Conservation (phyloP, 2,797 vertebrate species). For the Hoplostethus atlanticus region DNA sequence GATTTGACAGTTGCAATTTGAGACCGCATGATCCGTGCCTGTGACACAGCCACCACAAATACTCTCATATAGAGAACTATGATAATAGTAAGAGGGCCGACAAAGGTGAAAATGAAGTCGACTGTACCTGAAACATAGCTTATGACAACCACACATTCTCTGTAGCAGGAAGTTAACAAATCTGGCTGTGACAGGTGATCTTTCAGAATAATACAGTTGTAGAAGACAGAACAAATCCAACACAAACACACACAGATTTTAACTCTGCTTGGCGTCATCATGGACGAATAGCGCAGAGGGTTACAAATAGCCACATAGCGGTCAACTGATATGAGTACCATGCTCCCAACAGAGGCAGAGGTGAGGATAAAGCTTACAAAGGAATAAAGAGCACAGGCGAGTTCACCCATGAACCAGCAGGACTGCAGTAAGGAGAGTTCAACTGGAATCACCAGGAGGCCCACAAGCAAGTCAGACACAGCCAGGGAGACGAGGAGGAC, state of each 20-base stretch:
- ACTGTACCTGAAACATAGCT: slow-evolving; percentile 1
- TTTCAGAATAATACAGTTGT: slow-evolving; percentile 1
- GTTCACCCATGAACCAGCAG: slow-evolving; percentile 75
- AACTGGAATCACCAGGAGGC: no score
- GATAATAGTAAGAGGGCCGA: slow-evolving; percentile 43
- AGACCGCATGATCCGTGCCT: no score
- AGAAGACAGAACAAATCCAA: slow-evolving; percentile 42
- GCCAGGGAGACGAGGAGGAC: slow-evolving; percentile 82
- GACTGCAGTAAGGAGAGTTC: no score
- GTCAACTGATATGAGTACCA: no score
- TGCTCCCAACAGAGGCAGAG: no score
- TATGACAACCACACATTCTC: not conserved
- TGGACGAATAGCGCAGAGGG: slow-evolving; percentile 44
- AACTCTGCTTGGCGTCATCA: slow-evolving; percentile 42
- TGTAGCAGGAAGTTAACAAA: not conserved
- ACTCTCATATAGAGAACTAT: slow-evolving; percentile 59
- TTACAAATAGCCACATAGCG: no score
- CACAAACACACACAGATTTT: slow-evolving; percentile 33
- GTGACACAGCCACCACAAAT: no score
- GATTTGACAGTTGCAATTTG: no score
- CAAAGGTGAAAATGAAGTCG: slow-evolving; percentile 48
- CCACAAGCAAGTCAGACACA: no score
- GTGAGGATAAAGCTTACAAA: no score
- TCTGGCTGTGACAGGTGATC: not conserved
- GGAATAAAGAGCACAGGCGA: no score